A percentile compares a stretch with the other conserved stretches of the same genome.
Conservation (phyloP, 1,140 invertebrate species). For the Euschistus heros region DNA sequence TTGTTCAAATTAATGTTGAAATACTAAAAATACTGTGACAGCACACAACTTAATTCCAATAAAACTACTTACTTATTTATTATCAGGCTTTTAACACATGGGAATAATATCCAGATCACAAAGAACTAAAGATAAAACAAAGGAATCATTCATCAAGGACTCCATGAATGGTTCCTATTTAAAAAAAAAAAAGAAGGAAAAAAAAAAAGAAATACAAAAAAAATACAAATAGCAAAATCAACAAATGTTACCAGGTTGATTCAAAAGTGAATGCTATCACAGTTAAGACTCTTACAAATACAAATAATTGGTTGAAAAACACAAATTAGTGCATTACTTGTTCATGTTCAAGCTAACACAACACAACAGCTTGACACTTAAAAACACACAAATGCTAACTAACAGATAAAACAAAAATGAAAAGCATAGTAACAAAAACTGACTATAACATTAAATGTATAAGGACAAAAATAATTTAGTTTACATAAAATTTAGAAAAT, state of each 20-base stretch:
- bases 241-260: slow-evolving; percentile 13
- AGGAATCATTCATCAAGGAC: too few relatives aligned
- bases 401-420: slow-evolving; percentile 4
- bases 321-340: slow-evolving; percentile 22
- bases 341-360: slow-evolving; percentile 22
- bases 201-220: slow-evolving; percentile 14
- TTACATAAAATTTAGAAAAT: slow-evolving; percentile 8
- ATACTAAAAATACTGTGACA: slow-evolving; percentile 22
- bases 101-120: slow-evolving; percentile 16
- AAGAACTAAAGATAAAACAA: slow-evolving; percentile 7
- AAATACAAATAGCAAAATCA: slow-evolving; percentile 24
- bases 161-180: too few relatives aligned
- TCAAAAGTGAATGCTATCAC: slow-evolving; percentile 25
- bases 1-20: slow-evolving; percentile 7
- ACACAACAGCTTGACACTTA: slow-evolving; percentile 19
- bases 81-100: slow-evolving; percentile 5
- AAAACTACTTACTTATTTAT: not conserved
- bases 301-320: slow-evolving; percentile 16
- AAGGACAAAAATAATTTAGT: slow-evolving; percentile 18
- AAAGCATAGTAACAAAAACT: slow-evolving; percentile 1
- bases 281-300: slow-evolving; percentile 22
- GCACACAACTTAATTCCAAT: slow-evolving; percentile 17
- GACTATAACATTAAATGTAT: not conserved
- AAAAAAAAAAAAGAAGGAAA: not conserved
- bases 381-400: slow-evolving; percentile 6